A percentile compares a stretch with the other conserved stretches of the same genome.
phyloP scores from a whole-genome alignment of 2,888 invertebrate genomes.

The Hemithea aestivaria region DNA sequence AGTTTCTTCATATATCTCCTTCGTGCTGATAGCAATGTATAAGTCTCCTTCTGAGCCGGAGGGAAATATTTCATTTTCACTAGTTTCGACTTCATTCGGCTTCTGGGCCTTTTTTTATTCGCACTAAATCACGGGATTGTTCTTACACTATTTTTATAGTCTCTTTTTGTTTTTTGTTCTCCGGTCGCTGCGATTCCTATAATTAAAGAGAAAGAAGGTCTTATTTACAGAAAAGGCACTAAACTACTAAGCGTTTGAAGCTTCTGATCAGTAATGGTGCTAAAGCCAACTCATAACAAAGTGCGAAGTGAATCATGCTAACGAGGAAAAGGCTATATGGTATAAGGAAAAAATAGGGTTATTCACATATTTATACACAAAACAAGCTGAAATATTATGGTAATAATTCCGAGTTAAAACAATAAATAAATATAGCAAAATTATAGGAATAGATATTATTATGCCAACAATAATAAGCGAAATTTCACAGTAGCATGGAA shows the following conservation, averaged over 20 bases:
- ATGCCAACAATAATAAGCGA: too few species aligned
- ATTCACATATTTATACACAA: too few species aligned
- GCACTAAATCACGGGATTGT: constrained; percentile 23
- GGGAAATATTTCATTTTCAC: constrained; percentile 82
- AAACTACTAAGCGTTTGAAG: constrained; percentile 20
- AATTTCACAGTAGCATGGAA: too few species aligned
- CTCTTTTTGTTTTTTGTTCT: constrained; percentile 26
- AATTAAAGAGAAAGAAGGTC: constrained; percentile 59
- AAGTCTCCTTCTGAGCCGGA: constrained; percentile 79
- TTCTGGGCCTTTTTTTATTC: constrained; percentile 33
- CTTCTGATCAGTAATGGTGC: constrained; percentile 19
- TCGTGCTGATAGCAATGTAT: constrained; percentile 79
- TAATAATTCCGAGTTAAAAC: too few species aligned
- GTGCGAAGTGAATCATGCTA: constrained; percentile 5
- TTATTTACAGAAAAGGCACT: constrained; percentile 52
- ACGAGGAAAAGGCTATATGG: constrained; percentile 12
- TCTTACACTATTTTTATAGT: too few species aligned
- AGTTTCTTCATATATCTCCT: constrained; percentile 83
- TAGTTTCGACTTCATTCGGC: constrained; percentile 74
- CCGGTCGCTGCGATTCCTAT: constrained; percentile 38
- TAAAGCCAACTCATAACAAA: constrained; percentile 17
- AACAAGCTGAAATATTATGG: constrained; percentile 24
- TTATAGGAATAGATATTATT: too few species aligned
- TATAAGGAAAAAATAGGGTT: too few species aligned
- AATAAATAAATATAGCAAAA: too few species aligned